A percentile compares a stretch with the other conserved stretches of the same genome.
Evolutionary conservation across 2,888 invertebrate species (phyloP).

Genomic region (Clusia tigrina): DNA sequence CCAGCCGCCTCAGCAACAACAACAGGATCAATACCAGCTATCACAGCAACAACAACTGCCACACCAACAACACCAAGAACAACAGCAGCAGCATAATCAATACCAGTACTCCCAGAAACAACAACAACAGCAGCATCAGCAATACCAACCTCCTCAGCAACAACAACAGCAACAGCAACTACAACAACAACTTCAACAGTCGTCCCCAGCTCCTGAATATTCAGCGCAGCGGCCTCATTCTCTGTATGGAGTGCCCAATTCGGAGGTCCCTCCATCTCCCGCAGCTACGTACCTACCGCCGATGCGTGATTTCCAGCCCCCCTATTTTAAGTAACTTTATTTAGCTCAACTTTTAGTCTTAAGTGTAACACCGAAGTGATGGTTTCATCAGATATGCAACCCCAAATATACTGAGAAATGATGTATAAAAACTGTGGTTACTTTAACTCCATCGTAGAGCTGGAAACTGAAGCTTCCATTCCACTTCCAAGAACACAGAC

Average conservation of each 20-base stretch:
- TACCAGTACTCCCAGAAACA: too few species aligned
- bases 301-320: background rate
- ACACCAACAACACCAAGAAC: background rate
- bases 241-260: background rate
- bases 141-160: background rate
- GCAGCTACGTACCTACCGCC: slow-evolving; percentile 2
- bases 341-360: background rate
- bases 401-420: too few species aligned
- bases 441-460: too few species aligned
- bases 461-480: too few species aligned
- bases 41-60: background rate
- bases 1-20: background rate
- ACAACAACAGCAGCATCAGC: background rate
- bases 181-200: too few species aligned
- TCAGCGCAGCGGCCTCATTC: background rate
- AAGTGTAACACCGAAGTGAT: too few species aligned
- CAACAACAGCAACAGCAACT: background rate
- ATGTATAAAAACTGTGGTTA: too few species aligned
- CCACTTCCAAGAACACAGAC: too few species aligned
- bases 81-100: background rate
- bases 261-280: background rate
- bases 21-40: background rate
- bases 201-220: background rate
- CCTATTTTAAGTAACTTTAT: background rate
- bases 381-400: too few species aligned